phyloP scores from a whole-genome alignment of 2,113 vertebrate genomes.

The Phaethon lepturus region DNA sequence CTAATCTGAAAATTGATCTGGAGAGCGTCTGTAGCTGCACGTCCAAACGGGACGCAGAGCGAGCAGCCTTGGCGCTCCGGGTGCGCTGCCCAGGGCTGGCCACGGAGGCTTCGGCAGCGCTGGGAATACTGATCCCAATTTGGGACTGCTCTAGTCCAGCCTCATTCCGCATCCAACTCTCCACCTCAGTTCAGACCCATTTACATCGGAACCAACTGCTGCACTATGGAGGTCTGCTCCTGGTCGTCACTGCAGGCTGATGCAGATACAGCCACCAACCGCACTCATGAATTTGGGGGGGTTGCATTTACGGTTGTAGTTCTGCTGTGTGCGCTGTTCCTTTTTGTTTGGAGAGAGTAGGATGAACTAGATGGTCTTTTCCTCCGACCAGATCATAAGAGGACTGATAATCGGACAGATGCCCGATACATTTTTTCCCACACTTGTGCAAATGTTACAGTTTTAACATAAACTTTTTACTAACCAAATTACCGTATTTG shows the following conservation, averaged over 20 bases:
- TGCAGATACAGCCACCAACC: neutral
- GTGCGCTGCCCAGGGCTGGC: neutral
- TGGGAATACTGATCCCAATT: neutral
- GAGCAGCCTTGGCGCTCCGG: neutral
- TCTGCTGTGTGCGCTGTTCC: neutral
- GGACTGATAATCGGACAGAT: neutral
- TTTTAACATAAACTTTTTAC: neutral
- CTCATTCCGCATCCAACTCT: neutral
- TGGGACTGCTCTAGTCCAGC: neutral
- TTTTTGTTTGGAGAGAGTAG: neutral
- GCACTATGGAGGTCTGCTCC: neutral
- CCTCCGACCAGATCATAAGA: neutral
- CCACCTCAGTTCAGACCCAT: accelerated
- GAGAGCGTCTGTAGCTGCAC: neutral
- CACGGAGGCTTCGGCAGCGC: neutral
- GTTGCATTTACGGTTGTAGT: accelerated
- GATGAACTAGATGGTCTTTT: neutral
- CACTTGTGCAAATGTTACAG: neutral
- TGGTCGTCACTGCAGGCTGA: neutral
- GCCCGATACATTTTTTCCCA: neutral
- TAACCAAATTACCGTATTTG: neutral
- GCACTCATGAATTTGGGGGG: accelerated
- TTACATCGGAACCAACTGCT: neutral
- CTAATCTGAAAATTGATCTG: conserved; percentile 45
- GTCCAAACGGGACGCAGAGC: neutral